Evolutionary conservation across 2,797 vertebrate species (phyloP).

Genomic region (Premnoplex brunnescens): DNA sequence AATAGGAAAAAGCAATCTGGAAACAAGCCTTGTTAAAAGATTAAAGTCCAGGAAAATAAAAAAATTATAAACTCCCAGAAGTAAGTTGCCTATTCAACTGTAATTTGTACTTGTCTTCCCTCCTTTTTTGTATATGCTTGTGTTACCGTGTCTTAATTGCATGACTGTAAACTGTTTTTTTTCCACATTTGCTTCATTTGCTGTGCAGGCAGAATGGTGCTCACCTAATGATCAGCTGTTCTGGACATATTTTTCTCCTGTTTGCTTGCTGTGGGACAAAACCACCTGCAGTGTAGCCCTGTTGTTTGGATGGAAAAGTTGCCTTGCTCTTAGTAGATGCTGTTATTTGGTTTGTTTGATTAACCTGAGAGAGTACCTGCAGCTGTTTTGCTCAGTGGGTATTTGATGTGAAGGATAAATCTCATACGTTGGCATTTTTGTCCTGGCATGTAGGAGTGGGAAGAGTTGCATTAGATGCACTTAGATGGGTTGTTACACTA

Average conservation of each 20-base stretch:
- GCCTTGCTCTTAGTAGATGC: slow-evolving; percentile 18
- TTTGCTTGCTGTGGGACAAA: slow-evolving; percentile 20
- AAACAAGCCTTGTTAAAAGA: not conserved
- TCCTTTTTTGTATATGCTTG: slow-evolving; percentile 1
- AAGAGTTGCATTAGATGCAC: not conserved
- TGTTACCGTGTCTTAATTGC: slow-evolving; percentile 5
- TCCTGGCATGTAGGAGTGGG: not conserved
- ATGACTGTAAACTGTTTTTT: not conserved
- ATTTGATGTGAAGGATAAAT: slow-evolving; percentile 20
- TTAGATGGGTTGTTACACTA: not conserved
- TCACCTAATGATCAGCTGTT: slow-evolving; percentile 59
- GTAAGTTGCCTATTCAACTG: slow-evolving; percentile 1
- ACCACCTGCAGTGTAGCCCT: slow-evolving; percentile 7
- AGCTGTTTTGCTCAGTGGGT: slow-evolving; percentile 21
- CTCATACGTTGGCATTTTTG: not conserved
- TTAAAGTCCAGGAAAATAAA: slow-evolving; percentile 15
- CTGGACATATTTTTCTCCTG: not conserved
- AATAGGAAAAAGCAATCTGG: not conserved
- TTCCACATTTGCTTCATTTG: slow-evolving; percentile 33
- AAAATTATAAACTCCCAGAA: not conserved
- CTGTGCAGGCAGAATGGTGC: not conserved
- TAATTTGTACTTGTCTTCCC: slow-evolving; percentile 43
- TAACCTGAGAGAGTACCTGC: slow-evolving; percentile 35
- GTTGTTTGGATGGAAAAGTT: slow-evolving; percentile 10
- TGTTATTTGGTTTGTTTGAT: slow-evolving; percentile 55